Percentiles rank a stretch among this genome's conserved stretches.
phyloP scores from a whole-genome alignment of 2,113 vertebrate genomes.

The Hemiprocne comata region DNA sequence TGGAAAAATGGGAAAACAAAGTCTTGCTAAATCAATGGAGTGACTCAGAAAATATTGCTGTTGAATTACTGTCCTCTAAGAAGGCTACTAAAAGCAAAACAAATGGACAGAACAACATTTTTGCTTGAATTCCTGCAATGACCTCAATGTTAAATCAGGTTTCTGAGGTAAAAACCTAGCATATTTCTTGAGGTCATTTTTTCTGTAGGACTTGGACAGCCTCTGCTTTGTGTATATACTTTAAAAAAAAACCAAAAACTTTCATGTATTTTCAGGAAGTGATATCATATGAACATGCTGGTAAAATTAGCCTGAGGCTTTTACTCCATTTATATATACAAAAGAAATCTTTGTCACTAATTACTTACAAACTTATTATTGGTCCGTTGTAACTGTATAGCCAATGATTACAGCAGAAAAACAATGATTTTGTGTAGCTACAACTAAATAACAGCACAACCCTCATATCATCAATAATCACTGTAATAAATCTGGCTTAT shows the following conservation, averaged over 20 bases:
- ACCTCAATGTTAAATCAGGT: neutral
- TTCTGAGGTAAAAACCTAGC: conserved; percentile 19
- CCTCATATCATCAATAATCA: conserved; percentile 41
- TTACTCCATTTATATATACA: conserved; percentile 49
- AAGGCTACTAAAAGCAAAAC: neutral
- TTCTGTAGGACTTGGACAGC: neutral
- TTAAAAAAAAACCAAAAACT: neutral
- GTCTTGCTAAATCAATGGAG: neutral
- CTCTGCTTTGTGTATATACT: conserved; percentile 23
- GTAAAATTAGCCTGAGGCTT: conserved; percentile 67
- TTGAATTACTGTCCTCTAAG: neutral
- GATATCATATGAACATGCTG: conserved; percentile 51
- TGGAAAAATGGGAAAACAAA: neutral
- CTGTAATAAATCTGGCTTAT: conserved; percentile 44
- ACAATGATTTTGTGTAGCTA: conserved; percentile 34
- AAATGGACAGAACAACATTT: neutral
- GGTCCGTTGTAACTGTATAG: conserved; percentile 20
- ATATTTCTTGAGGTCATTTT: conserved; percentile 8
- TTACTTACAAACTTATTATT: conserved; percentile 43
- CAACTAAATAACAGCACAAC: conserved; percentile 27
- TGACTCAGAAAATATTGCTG: neutral
- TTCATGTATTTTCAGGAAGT: conserved; percentile 66
- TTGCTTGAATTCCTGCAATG: neutral
- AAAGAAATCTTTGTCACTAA: conserved; percentile 68
- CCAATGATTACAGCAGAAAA: conserved; percentile 44